Percentiles rank a stretch among this genome's conserved stretches.
phyloP scores from a whole-genome alignment of 2,888 invertebrate species.

The Sisyra nigra region DNA sequence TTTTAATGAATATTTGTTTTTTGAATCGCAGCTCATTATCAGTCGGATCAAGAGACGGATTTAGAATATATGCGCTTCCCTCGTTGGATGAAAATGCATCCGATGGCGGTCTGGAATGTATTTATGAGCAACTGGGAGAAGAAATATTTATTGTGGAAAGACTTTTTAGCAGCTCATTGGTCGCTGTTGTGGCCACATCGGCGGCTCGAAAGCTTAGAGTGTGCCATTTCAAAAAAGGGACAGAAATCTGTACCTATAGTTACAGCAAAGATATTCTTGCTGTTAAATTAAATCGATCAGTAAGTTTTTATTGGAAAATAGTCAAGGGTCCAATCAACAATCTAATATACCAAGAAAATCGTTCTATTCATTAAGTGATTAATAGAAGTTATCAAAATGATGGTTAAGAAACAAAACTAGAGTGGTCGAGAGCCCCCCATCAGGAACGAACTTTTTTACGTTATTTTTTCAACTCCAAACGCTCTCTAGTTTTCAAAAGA shows the following conservation, averaged over 20 bases:
- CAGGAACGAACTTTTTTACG: too few species aligned
- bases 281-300: slow-evolving; percentile 87
- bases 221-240: slow-evolving; percentile 94
- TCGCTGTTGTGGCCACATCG: slow-evolving; percentile 83
- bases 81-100: slow-evolving; percentile 52
- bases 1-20: slow-evolving; percentile 10
- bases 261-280: slow-evolving; percentile 89
- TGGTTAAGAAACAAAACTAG: too few species aligned
- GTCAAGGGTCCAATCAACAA: too few species aligned
- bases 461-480: too few species aligned
- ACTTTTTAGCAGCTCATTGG: slow-evolving; percentile 90
- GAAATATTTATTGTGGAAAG: slow-evolving; percentile 88
- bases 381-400: too few species aligned
- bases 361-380: too few species aligned
- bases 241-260: slow-evolving; percentile 95
- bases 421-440: too few species aligned
- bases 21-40: slow-evolving; percentile 62
- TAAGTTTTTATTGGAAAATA: slow-evolving; percentile 29
- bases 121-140: slow-evolving; percentile 74
- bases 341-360: too few species aligned
- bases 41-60: slow-evolving; percentile 83
- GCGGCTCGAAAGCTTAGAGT: slow-evolving; percentile 86
- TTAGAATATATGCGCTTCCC: slow-evolving; percentile 72
- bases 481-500: too few species aligned
- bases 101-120: slow-evolving; percentile 74